A percentile compares a stretch with the other conserved stretches of the same genome.
Conservation (phyloP, 2,797 vertebrate genomes). For the Chelonia mydas region DNA sequence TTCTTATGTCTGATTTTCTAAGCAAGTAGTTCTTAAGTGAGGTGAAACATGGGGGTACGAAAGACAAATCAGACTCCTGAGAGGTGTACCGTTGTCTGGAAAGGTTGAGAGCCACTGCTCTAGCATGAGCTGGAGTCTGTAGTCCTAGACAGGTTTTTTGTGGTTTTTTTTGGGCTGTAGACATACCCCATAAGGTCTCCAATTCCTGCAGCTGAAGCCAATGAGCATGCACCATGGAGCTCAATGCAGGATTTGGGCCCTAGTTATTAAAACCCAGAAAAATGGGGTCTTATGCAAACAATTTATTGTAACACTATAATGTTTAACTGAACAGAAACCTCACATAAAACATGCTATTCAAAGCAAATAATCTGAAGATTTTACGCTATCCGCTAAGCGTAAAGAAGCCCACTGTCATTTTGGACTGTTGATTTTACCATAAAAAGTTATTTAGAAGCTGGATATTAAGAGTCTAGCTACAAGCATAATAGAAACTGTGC, state of each 20-base stretch:
- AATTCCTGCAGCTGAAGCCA: not conserved
- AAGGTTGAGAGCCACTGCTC: too few species aligned
- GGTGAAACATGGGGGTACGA: too few species aligned
- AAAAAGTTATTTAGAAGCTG: not conserved
- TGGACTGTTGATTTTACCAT: rapidly evolving
- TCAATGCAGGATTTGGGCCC: rapidly evolving
- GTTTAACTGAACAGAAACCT: rapidly evolving
- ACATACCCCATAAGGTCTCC: not conserved
- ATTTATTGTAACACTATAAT: not conserved
- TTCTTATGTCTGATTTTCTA: too few species aligned
- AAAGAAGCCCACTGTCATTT: not conserved
- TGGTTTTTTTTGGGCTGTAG: not conserved
- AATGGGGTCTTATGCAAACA: not conserved
- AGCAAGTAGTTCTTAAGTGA: too few species aligned
- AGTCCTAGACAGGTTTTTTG: too few species aligned
- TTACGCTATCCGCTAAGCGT: not conserved
- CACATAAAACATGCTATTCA: not conserved
- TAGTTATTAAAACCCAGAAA: not conserved
- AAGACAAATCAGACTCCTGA: too few species aligned
- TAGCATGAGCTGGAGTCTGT: too few species aligned
- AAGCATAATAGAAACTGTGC: not conserved
- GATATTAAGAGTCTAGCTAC: not conserved
- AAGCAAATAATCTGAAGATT: not conserved
- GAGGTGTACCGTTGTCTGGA: too few species aligned
- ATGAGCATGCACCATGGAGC: not conserved